Evolutionary conservation across 2,113 vertebrate genomes (phyloP).

Genomic region (Myocastor coypus): DNA sequence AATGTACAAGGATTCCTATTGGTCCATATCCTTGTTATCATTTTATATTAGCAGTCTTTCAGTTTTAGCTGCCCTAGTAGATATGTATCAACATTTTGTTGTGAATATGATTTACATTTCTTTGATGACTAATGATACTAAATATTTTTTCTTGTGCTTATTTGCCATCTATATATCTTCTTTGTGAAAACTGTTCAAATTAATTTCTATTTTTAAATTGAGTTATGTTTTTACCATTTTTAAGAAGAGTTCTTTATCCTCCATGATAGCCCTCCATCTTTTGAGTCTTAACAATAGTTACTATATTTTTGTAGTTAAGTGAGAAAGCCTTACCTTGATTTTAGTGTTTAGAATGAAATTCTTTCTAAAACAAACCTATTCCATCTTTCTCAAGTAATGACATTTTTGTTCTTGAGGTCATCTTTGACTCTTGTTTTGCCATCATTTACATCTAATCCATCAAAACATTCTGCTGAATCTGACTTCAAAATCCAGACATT

Average conservation of each 20-base stretch:
- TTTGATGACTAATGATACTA: background rate
- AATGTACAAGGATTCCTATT: accelerated
- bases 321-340: conserved; percentile 31
- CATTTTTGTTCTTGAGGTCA: background rate
- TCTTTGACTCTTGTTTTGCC: background rate
- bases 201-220: background rate
- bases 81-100: background rate
- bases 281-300: conserved; percentile 7
- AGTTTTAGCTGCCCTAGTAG: background rate
- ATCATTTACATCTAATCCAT: background rate
- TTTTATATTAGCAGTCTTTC: background rate
- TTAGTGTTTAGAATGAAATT: conserved; percentile 34
- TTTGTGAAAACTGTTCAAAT: conserved; percentile 22
- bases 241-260: conserved; percentile 16
- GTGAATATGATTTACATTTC: conserved; percentile 28
- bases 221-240: background rate
- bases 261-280: background rate
- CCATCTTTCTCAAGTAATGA: background rate
- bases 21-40: background rate
- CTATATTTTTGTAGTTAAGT: background rate
- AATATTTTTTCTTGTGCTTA: background rate
- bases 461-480: background rate
- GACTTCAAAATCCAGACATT: background rate
- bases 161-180: background rate
- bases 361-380: background rate